These are phyloP conservation scores for Lepidotrigona ventralis DNA, from an alignment of 1,140 invertebrate genomes.

Conservation along the genomic window DNA sequence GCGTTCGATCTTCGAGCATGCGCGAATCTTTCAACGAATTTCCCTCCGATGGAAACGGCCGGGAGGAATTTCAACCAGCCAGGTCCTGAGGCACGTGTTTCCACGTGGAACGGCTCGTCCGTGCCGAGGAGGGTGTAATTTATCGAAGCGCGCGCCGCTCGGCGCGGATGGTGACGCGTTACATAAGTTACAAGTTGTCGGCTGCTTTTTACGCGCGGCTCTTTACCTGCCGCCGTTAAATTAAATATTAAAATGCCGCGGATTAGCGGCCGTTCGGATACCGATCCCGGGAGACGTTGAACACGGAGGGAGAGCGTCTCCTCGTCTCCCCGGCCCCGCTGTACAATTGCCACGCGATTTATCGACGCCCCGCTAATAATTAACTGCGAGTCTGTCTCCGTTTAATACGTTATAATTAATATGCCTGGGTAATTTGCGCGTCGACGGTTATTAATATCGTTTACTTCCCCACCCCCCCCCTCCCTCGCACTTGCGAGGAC, in stretches of 20 bases:
- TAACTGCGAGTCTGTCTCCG: conserved; percentile 15
- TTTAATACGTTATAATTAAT: conserved; percentile 37
- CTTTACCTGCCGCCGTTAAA: conserved; percentile 31
- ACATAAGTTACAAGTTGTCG: conserved; percentile 49
- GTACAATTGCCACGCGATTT: conserved; percentile 37
- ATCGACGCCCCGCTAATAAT: conserved; percentile 55
- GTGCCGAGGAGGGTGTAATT: conserved; percentile 52
- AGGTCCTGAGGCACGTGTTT: conserved; percentile 6
- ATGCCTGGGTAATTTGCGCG: conserved; percentile 2
- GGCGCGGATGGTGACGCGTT: conserved; percentile 47
- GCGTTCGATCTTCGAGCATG: conserved; percentile 23
- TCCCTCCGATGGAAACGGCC: conserved; percentile 14
- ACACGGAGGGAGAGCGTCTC: conserved; percentile 6
- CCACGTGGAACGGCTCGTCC: conserved; percentile 21
- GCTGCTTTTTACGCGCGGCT: conserved; percentile 41
- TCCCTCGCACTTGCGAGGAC: too few species aligned
- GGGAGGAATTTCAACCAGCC: conserved; percentile 27
- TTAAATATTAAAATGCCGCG: conserved; percentile 58
- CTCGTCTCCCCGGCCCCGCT: not conserved
- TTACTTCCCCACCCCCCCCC: not conserved
- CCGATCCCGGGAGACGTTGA: conserved; percentile 36
- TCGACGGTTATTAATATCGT: conserved; percentile 8
- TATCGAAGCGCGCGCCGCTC: conserved; percentile 42
- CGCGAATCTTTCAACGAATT: conserved; percentile 46
- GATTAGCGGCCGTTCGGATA: conserved; percentile 32